These are phyloP conservation scores for Eolophus roseicapilla DNA, from an alignment of 2,113 vertebrate species.

Conservation along the genomic window DNA sequence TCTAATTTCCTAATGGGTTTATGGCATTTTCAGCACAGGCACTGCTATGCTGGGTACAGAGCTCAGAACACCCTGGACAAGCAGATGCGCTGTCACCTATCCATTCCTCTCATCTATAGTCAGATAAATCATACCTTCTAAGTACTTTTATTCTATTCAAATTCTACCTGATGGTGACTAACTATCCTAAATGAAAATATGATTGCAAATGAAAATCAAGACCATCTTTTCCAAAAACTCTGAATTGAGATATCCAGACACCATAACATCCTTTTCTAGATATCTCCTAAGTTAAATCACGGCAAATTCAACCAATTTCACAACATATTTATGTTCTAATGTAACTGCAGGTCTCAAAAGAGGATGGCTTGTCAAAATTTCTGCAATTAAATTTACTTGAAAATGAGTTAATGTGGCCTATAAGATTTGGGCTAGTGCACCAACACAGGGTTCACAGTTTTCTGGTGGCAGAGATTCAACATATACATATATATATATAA, in stretches of 20 bases:
- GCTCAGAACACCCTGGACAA: neutral
- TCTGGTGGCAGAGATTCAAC: neutral
- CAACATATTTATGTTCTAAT: neutral
- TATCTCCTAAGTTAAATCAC: neutral
- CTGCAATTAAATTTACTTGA: neutral
- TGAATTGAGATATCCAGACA: neutral
- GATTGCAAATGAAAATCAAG: neutral
- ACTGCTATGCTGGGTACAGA: neutral
- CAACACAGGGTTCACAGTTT: neutral
- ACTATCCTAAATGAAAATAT: neutral
- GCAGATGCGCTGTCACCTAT: neutral
- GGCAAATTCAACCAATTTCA: neutral
- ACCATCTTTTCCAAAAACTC: neutral
- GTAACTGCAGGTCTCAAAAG: neutral
- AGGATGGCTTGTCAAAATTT: neutral
- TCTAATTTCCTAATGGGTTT: neutral
- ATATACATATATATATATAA: neutral
- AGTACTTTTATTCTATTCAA: neutral
- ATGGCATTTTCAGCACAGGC: neutral
- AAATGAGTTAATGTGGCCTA: neutral
- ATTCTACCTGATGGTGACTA: neutral
- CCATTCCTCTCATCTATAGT: accelerated
- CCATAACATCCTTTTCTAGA: neutral
- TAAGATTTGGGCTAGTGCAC: neutral
- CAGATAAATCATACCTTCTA: neutral